Conservation (phyloP, 2,797 vertebrate genomes). For the Oreochromis grahami region DNA sequence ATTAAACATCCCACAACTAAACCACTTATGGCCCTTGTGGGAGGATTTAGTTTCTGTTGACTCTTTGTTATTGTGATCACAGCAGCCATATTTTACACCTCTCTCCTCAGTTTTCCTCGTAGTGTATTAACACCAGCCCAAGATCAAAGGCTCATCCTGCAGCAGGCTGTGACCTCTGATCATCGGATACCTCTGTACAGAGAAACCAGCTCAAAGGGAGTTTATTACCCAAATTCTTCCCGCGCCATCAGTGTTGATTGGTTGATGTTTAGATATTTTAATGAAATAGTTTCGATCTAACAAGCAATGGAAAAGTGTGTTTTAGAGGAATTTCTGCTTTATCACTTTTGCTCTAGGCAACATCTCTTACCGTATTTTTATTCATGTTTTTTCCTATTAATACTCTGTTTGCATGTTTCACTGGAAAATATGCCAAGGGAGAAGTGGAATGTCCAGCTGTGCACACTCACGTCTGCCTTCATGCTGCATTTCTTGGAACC, state of each 20-base stretch:
- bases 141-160: slow-evolving; percentile 44
- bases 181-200: slow-evolving; percentile 47
- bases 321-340: neutral
- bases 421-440: neutral
- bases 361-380: neutral
- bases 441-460: slow-evolving; percentile 48
- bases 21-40: neutral
- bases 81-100: slow-evolving; percentile 25
- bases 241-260: neutral
- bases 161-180: slow-evolving; percentile 25
- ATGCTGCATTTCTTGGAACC: slow-evolving; percentile 15
- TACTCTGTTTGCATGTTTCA: neutral
- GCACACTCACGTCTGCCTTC: neutral
- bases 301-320: neutral
- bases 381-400: neutral
- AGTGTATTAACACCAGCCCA: neutral
- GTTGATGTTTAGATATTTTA: slow-evolving; percentile 6
- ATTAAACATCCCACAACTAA: slow-evolving; percentile 5
- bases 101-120: neutral
- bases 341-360: neutral
- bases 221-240: neutral
- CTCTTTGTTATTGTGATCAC: neutral
- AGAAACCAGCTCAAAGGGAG: slow-evolving; percentile 35
- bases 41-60: slow-evolving; percentile 43
- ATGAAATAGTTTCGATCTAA: neutral